Percentiles rank a stretch among this genome's conserved stretches.
Conservation (phyloP, 2,113 vertebrate species). For the Myotis davidii region DNA sequence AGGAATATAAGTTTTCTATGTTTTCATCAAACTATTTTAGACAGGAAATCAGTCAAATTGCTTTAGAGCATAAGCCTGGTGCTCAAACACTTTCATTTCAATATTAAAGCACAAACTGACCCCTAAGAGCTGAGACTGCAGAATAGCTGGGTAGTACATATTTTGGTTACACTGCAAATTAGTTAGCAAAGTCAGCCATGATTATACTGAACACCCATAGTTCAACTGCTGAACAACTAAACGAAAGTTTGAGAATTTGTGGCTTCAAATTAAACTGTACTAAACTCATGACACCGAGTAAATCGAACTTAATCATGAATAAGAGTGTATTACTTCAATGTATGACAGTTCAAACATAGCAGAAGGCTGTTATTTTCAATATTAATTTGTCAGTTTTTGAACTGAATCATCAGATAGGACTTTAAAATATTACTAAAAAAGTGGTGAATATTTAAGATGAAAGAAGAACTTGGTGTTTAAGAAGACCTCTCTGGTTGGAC, state of each 20-base stretch:
- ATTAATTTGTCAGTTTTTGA: not conserved
- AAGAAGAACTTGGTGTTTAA: not conserved
- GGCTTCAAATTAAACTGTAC: not conserved
- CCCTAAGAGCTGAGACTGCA: not conserved
- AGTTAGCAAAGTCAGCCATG: not conserved
- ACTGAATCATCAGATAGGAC: not conserved
- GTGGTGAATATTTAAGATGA: not conserved
- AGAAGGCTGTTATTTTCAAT: not conserved
- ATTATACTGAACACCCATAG: not conserved
- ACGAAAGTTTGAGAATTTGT: not conserved
- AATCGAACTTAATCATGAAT: not conserved
- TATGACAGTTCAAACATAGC: not conserved
- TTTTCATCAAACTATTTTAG: not conserved
- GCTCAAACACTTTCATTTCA: not conserved
- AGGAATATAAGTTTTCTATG: not conserved
- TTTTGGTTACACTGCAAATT: not conserved
- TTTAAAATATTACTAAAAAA: not conserved
- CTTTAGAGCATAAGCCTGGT: not conserved
- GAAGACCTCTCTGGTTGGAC: not conserved
- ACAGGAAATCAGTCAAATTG: not conserved
- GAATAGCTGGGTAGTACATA: not conserved
- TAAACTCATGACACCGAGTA: not conserved
- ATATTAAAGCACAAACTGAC: not conserved
- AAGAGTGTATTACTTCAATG: not conserved
- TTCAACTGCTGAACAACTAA: not conserved